A percentile compares a stretch with the other conserved stretches of the same genome.
Conservation (phyloP, 35 echinoderm and acorn worm species). For the Holothuria glaberrima region DNA sequence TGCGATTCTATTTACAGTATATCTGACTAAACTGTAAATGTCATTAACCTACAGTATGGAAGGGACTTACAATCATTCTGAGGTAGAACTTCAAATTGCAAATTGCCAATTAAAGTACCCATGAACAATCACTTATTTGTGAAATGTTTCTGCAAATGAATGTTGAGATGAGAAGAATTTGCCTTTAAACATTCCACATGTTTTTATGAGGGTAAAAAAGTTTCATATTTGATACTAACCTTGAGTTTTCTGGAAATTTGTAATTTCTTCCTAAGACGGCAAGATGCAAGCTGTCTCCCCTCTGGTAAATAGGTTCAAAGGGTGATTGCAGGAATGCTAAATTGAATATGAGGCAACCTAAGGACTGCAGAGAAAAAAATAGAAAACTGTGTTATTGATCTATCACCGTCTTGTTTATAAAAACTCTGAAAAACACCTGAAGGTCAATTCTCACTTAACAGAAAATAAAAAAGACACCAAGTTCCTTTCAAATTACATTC, state of each 20-base stretch:
- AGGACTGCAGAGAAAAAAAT: constrained; percentile 67
- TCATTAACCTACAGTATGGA: too few relatives aligned
- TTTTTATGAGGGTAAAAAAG: not conserved
- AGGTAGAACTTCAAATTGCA: too few relatives aligned
- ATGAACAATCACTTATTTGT: too few relatives aligned
- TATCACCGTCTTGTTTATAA: too few relatives aligned
- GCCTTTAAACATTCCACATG: not conserved
- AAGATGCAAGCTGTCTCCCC: constrained; percentile 93
- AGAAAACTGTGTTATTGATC: too few relatives aligned
- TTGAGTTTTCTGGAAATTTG: constrained; percentile 89
- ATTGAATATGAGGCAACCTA: constrained; percentile 84
- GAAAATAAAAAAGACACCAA: not conserved
- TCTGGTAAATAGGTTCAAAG: constrained; percentile 92
- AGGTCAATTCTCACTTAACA: not conserved
- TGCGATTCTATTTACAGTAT: too few relatives aligned
- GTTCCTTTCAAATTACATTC: not conserved
- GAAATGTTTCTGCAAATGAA: too few relatives aligned
- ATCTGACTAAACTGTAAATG: too few relatives aligned
- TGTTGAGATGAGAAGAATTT: too few relatives aligned
- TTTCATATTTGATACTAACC: constrained; percentile 48
- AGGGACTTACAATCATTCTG: too few relatives aligned
- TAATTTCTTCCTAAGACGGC: constrained; percentile 94
- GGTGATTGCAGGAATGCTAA: constrained; percentile 93
- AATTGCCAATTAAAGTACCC: too few relatives aligned
- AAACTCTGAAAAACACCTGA: too few relatives aligned